Percentiles rank a stretch among this genome's conserved stretches.
Evolutionary conservation across 1,140 invertebrate species (phyloP).

Genomic region (Caenorhabditis latens): DNA sequence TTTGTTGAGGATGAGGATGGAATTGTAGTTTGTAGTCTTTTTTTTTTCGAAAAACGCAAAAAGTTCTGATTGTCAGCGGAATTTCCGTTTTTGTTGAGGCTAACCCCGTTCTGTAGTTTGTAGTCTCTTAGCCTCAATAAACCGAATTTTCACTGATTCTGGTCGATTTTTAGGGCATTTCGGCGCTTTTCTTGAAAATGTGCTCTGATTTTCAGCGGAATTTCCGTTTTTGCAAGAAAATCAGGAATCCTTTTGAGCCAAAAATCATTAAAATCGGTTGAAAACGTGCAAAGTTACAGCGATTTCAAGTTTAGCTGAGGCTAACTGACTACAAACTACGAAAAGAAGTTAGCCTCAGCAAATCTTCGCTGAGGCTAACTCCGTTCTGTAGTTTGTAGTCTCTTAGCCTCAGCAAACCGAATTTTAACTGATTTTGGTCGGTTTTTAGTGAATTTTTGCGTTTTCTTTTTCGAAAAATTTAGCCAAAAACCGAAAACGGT

Average conservation of each 20-base stretch:
- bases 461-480: no score
- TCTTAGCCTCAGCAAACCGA: neutral
- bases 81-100: no score
- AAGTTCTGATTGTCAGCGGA: no score
- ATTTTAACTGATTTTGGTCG: neutral
- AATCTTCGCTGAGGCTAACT: no score
- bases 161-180: neutral
- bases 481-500: no score
- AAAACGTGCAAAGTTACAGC: neutral
- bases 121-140: constrained; percentile 5
- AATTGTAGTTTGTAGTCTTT: no score
- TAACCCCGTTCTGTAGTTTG: neutral
- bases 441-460: neutral
- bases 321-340: constrained; percentile 10
- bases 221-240: no score
- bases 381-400: neutral
- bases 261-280: neutral
- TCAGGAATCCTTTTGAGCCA: neutral
- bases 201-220: no score
- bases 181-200: neutral
- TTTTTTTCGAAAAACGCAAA: no score
- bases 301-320: neutral
- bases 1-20: no score
- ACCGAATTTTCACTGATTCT: neutral
- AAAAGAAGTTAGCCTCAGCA: neutral